A percentile compares a stretch with the other conserved stretches of the same genome.
Conservation (phyloP, 2,113 vertebrate genomes). For the Ptyas mucosa region DNA sequence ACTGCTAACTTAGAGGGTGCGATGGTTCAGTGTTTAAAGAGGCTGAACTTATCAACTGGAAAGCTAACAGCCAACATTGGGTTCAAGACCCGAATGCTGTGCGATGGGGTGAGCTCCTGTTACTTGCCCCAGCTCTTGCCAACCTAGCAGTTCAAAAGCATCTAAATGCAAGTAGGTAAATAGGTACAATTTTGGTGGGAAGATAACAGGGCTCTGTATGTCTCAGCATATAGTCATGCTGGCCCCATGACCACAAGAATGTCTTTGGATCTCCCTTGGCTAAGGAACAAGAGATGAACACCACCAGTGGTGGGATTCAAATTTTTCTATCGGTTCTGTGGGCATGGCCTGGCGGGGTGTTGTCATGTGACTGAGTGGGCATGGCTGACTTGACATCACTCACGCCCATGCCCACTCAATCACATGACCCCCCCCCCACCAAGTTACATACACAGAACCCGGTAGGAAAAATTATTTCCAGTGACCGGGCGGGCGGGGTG, state of each 20-base stretch:
- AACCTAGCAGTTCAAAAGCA: not conserved
- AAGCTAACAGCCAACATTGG: not conserved
- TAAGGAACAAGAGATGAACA: not conserved
- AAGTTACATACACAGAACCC: no score
- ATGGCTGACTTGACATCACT: no score
- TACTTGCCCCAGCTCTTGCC: not conserved
- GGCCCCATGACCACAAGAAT: not conserved
- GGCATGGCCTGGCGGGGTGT: no score
- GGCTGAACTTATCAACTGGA: not conserved
- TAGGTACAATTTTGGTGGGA: not conserved
- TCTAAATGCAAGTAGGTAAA: not conserved
- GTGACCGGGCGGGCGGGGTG: no score
- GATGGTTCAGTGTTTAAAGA: not conserved
- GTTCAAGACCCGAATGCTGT: not conserved
- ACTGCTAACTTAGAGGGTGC: not conserved
- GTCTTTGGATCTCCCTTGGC: not conserved
- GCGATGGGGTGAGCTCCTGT: not conserved
- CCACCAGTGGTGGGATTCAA: no score
- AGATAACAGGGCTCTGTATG: not conserved
- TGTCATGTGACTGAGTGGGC: no score
- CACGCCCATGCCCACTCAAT: no score
- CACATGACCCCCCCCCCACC: no score
- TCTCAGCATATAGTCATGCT: not conserved
- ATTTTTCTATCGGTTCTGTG: no score
- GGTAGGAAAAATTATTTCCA: no score